These are phyloP conservation scores for Chaetura pelagica DNA, from an alignment of 2,113 vertebrate genomes.

Conservation along the genomic window DNA sequence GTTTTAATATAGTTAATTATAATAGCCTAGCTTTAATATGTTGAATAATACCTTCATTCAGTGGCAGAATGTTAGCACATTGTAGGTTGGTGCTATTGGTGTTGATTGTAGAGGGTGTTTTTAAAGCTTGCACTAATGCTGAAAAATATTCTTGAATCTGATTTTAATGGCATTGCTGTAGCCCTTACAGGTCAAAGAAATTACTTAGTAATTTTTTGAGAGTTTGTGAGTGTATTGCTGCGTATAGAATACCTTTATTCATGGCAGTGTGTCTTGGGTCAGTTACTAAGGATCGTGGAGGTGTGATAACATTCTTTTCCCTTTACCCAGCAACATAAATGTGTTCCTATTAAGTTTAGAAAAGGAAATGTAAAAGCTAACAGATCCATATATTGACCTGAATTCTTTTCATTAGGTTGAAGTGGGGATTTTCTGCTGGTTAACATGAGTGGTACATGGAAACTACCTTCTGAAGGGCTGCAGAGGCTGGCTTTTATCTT, in stretches of 20 bases:
- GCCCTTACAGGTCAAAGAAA: background rate
- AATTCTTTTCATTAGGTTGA: background rate
- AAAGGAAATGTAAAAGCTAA: background rate
- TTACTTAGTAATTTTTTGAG: background rate
- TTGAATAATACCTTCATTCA: background rate
- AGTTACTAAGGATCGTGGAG: background rate
- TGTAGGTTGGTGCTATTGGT: background rate
- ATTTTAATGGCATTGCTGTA: background rate
- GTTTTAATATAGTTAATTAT: accelerated
- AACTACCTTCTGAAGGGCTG: background rate
- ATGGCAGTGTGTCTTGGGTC: background rate
- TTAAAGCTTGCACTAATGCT: background rate
- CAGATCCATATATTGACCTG: background rate
- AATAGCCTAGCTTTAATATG: background rate
- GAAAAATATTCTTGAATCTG: background rate
- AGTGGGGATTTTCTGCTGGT: background rate
- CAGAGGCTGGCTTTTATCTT: background rate
- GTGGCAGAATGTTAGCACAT: background rate
- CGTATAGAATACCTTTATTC: background rate
- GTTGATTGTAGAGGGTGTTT: background rate
- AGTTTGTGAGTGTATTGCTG: background rate
- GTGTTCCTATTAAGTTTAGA: background rate
- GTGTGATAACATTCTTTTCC: background rate
- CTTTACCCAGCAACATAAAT: background rate
- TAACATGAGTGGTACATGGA: background rate